Evolutionary conservation across 2,888 invertebrate genomes (phyloP).

Genomic region (Spicauda simplicius): DNA sequence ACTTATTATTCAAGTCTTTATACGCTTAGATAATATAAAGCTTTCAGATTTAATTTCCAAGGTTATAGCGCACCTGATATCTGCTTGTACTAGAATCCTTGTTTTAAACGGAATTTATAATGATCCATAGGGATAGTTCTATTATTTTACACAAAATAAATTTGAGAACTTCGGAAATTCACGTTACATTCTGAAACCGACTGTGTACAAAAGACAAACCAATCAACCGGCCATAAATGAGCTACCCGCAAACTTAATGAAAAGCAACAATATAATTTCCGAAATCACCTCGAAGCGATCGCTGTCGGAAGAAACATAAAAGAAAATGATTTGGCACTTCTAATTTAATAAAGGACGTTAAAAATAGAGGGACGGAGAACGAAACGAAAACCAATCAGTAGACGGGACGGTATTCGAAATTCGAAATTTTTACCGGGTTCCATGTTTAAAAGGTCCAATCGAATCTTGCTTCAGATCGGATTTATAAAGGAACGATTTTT

Average conservation of each 20-base stretch:
- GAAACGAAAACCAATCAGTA: constrained; percentile 24
- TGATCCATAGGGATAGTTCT: too few species aligned
- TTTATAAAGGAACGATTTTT: neutral
- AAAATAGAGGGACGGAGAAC: constrained; percentile 9
- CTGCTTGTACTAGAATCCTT: too few species aligned
- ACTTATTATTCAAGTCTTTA: too few species aligned
- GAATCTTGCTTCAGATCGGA: neutral
- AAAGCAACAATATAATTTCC: constrained; percentile 17
- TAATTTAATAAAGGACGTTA: constrained; percentile 24
- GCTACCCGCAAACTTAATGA: neutral
- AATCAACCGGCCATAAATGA: neutral
- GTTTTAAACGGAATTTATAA: too few species aligned
- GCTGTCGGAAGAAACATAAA: constrained; percentile 16
- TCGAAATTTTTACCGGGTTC: neutral
- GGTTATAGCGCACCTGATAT: too few species aligned
- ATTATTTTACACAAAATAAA: neutral
- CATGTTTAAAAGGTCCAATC: constrained; percentile 1
- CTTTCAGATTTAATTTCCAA: too few species aligned
- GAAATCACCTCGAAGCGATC: constrained; percentile 19
- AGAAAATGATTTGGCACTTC: constrained; percentile 25
- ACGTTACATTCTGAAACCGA: neutral
- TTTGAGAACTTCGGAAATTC: neutral
- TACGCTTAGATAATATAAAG: too few species aligned
- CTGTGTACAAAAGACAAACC: neutral
- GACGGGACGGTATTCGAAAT: constrained; percentile 7